phyloP scores from a whole-genome alignment of 2,888 invertebrate genomes.

The Antheraea yamamai region DNA sequence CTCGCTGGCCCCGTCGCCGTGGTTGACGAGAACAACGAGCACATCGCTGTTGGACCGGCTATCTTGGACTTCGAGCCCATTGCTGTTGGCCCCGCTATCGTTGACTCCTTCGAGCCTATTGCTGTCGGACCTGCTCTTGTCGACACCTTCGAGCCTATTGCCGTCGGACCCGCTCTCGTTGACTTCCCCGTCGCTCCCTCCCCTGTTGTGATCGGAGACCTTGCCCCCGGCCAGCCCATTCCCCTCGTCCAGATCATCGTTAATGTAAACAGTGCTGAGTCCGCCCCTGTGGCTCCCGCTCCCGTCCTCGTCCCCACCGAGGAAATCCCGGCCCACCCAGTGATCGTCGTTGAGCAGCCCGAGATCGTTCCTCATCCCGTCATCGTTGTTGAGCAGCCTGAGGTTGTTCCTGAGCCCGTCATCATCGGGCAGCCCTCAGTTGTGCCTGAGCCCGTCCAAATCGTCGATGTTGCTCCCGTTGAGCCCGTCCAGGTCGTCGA shows the following conservation, averaged over 20 bases:
- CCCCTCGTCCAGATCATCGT: conserved; percentile 25
- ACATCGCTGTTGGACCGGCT: conserved; percentile 36
- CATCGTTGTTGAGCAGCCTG: conserved; percentile 22
- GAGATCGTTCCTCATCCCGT: not conserved
- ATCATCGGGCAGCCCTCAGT: too few species aligned
- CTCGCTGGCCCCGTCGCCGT: conserved; percentile 35
- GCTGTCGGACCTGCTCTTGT: conserved; percentile 18
- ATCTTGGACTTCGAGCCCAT: conserved; percentile 29
- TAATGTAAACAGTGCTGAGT: conserved; percentile 20
- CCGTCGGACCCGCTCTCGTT: conserved; percentile 15
- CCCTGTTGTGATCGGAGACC: conserved; percentile 15
- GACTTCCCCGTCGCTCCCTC: conserved; percentile 16
- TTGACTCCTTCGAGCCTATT: conserved; percentile 20
- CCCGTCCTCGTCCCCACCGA: conserved; percentile 11
- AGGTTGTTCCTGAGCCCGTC: conserved; percentile 22
- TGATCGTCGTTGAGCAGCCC: conserved; percentile 16
- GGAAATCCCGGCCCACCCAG: conserved; percentile 14
- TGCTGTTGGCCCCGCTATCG: conserved; percentile 28
- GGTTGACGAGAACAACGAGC: conserved; percentile 27
- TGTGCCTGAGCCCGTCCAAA: not conserved
- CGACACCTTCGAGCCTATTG: conserved; percentile 1
- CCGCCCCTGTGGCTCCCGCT: conserved; percentile 11
- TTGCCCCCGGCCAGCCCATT: conserved; percentile 16
- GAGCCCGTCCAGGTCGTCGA: conserved; percentile 34
- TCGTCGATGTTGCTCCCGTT: conserved; percentile 20